A percentile compares a stretch with the other conserved stretches of the same genome.
Conservation (phyloP, 2,888 invertebrate species). For the Polymixis flavicincta region DNA sequence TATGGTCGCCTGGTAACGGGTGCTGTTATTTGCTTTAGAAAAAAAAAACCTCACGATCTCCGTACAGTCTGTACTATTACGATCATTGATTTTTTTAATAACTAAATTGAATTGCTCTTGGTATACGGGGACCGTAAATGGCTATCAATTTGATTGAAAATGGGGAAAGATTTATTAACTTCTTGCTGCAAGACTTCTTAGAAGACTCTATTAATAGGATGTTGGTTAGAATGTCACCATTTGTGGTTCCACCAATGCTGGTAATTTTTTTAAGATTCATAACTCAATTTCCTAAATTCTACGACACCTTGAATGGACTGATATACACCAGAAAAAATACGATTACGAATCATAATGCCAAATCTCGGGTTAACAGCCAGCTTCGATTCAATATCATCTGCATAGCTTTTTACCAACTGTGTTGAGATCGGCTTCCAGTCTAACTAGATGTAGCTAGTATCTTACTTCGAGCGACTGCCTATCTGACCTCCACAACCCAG, state of each 20-base stretch:
- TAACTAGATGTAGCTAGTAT: no score
- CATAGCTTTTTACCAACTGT: no score
- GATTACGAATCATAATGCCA: no score
- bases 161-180: background rate
- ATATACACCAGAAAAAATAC: no score
- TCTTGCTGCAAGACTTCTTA: background rate
- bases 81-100: slow-evolving; percentile 58
- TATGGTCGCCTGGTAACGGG: slow-evolving; percentile 82
- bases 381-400: no score
- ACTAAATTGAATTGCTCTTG: slow-evolving; percentile 48
- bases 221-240: background rate
- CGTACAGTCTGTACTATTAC: slow-evolving; percentile 62
- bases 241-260: background rate
- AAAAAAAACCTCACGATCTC: slow-evolving; percentile 70
- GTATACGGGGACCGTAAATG: background rate
- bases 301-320: no score
- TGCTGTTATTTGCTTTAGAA: slow-evolving; percentile 74
- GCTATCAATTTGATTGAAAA: slow-evolving; percentile 7
- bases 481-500: no score
- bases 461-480: no score
- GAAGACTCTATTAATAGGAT: background rate
- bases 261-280: no score
- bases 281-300: no score
- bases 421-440: no score
- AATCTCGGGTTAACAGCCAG: no score